Evolutionary conservation across 2,888 invertebrate genomes (phyloP).

Genomic region (Pachliopta kotzebuea): DNA sequence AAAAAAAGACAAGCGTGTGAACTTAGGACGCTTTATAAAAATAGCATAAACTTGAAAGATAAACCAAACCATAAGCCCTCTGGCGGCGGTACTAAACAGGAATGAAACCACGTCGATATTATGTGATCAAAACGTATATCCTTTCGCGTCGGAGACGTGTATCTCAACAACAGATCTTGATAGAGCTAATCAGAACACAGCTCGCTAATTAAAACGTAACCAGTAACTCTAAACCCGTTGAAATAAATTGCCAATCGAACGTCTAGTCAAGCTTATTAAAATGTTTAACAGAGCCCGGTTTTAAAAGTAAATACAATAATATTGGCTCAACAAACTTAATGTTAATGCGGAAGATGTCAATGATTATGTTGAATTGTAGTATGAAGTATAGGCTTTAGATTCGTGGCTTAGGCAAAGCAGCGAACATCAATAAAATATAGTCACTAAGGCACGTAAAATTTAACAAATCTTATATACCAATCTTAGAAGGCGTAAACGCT

Average conservation of each 20-base stretch:
- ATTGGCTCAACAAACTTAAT: background rate
- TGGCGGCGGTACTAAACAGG: slow-evolving; percentile 5
- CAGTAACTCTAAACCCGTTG: slow-evolving; percentile 25
- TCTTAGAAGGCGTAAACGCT: too few species aligned
- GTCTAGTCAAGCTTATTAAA: slow-evolving; percentile 9
- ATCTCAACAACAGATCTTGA: slow-evolving; percentile 44
- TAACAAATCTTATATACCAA: too few species aligned
- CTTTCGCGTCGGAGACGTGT: slow-evolving; percentile 22
- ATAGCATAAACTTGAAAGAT: slow-evolving; percentile 23
- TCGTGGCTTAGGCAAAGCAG: too few species aligned
- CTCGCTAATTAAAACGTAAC: slow-evolving; percentile 39
- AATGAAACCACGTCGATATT: slow-evolving; percentile 8
- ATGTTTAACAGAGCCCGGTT: slow-evolving; percentile 15
- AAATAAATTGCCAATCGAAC: background rate
- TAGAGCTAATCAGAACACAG: slow-evolving; percentile 42
- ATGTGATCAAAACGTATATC: slow-evolving; percentile 18
- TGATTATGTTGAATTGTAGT: too few species aligned
- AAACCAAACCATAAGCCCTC: slow-evolving; percentile 9
- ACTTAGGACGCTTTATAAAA: slow-evolving; percentile 14
- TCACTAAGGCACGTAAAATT: too few species aligned
- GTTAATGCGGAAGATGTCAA: too few species aligned
- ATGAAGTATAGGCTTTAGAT: too few species aligned
- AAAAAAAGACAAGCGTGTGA: slow-evolving; percentile 11
- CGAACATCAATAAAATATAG: too few species aligned
- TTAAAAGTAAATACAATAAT: slow-evolving; percentile 15